phyloP scores from a whole-genome alignment of 1,140 invertebrate species.

The Drosophila sp. region DNA sequence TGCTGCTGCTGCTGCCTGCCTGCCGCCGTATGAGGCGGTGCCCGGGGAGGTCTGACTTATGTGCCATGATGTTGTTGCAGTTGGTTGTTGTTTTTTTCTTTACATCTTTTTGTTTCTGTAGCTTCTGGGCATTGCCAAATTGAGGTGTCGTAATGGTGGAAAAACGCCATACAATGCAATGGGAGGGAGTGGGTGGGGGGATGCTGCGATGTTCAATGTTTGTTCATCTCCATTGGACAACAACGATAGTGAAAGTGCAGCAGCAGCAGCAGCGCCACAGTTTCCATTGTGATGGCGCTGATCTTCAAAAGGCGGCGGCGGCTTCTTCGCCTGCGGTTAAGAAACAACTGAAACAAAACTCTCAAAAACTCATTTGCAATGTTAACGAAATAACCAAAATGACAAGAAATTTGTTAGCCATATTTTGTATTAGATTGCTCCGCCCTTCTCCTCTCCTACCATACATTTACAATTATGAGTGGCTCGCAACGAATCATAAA shows the following conservation, averaged over 20 bases:
- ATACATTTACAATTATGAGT: no score
- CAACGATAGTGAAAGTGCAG: slow-evolving; percentile 68
- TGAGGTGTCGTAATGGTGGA: slow-evolving; percentile 76
- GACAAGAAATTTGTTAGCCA: slow-evolving; percentile 41
- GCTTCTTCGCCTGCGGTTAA: slow-evolving; percentile 46
- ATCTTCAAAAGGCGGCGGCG: slow-evolving; percentile 42
- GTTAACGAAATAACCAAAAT: slow-evolving; percentile 56
- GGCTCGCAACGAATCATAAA: no score
- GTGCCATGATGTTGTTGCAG: slow-evolving; percentile 5
- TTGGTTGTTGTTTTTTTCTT: slow-evolving; percentile 43
- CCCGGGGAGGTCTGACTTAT: background rate
- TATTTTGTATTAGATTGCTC: slow-evolving; percentile 32
- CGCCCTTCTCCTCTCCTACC: no score
- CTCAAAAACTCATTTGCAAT: slow-evolving; percentile 60
- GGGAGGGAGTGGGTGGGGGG: background rate
- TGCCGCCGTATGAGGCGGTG: slow-evolving; percentile 25
- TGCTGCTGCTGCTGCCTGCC: slow-evolving; percentile 8
- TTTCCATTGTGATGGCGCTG: slow-evolving; percentile 51
- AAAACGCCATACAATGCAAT: slow-evolving; percentile 41
- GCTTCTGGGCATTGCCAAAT: slow-evolving; percentile 78
- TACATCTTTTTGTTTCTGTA: slow-evolving; percentile 28
- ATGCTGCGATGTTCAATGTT: slow-evolving; percentile 34
- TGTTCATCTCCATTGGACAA: slow-evolving; percentile 40
- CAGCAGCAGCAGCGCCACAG: slow-evolving; percentile 15
- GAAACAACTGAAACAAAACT: slow-evolving; percentile 20